Conservation (phyloP, 2,113 vertebrate genomes). For the Lanius collurio region DNA sequence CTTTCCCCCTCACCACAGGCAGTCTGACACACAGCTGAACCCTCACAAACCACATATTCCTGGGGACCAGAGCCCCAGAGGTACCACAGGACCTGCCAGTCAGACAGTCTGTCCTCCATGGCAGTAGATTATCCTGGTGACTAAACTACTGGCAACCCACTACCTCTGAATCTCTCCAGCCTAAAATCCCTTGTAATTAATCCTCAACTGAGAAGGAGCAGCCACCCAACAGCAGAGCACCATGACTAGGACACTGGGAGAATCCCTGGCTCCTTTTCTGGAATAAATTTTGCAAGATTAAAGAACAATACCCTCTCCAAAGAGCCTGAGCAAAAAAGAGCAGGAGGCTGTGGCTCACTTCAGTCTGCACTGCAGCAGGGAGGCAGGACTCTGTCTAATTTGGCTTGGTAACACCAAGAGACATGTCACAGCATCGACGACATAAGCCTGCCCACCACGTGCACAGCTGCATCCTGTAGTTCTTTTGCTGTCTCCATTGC, state of each 20-base stretch:
- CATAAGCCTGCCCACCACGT: neutral
- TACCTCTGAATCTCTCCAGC: neutral
- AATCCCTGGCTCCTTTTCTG: neutral
- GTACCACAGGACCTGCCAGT: neutral
- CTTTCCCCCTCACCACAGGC: neutral
- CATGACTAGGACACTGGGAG: neutral
- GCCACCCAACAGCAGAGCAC: neutral
- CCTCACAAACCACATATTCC: neutral
- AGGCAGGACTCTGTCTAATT: neutral
- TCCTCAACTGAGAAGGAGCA: neutral
- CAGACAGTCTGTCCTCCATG: fast-evolving
- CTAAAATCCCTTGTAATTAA: neutral
- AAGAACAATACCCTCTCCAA: neutral
- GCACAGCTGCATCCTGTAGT: neutral
- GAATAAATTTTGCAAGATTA: neutral
- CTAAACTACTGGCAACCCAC: neutral
- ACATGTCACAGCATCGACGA: neutral
- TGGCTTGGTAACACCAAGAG: neutral
- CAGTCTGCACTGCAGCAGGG: neutral
- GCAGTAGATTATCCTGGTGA: neutral
- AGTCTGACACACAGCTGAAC: neutral
- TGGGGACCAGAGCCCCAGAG: neutral
- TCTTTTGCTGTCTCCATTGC: neutral
- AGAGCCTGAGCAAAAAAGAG: neutral
- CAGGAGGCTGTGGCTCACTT: neutral